A percentile compares a stretch with the other conserved stretches of the same genome.
Conservation (phyloP, 2,888 invertebrate genomes). For the Sinodicranocentrus sp. region DNA sequence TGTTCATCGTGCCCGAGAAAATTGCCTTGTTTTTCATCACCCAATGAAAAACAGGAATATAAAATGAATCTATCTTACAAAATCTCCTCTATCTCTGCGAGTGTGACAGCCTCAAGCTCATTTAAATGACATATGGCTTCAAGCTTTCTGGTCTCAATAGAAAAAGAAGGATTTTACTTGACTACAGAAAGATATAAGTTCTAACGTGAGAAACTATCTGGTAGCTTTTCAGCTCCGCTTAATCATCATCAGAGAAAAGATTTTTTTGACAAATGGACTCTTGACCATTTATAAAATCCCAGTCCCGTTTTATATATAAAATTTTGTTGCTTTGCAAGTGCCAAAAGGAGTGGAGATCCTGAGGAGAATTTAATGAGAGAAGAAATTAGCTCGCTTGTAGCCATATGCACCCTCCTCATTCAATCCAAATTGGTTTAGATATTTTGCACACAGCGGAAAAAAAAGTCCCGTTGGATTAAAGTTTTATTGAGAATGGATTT, state of each 20-base stretch:
- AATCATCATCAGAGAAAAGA: conserved; percentile 6
- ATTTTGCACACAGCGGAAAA: not conserved
- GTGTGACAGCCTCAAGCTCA: conserved; percentile 45
- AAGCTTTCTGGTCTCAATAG: not conserved
- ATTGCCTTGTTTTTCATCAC: conserved; percentile 25
- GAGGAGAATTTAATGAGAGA: too few relatives aligned
- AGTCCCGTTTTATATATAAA: not conserved
- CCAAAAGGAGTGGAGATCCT: not conserved
- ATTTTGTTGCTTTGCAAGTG: not conserved
- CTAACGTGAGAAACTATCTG: not conserved
- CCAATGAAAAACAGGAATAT: not conserved
- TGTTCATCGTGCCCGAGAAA: conserved; percentile 37
- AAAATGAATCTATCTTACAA: not conserved
- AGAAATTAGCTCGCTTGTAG: too few relatives aligned
- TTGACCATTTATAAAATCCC: conserved; percentile 8
- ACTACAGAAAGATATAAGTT: not conserved
- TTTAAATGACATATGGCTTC: conserved; percentile 49
- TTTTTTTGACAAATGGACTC: conserved; percentile 16
- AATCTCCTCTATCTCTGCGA: not conserved
- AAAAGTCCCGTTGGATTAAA: conserved; percentile 15
- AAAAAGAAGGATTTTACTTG: not conserved
- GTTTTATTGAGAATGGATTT: not conserved
- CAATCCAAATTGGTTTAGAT: too few relatives aligned
- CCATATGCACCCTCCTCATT: too few relatives aligned
- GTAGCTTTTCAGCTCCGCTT: too few relatives aligned